Evolutionary conservation across 1,140 invertebrate species (phyloP).

Genomic region (Drosophila repleta): DNA sequence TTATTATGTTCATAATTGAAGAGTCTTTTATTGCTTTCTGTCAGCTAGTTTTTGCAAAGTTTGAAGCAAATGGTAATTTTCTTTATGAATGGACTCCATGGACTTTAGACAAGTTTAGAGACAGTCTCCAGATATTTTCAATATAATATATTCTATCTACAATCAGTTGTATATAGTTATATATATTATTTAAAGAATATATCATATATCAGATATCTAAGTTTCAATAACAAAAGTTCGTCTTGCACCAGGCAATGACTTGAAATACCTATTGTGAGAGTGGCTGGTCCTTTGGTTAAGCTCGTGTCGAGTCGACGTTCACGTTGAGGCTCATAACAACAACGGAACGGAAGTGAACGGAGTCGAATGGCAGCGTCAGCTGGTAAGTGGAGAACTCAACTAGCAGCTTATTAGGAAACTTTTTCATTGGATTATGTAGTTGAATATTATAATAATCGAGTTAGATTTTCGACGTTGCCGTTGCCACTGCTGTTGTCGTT

Average conservation of each 20-base stretch:
- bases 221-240: neutral
- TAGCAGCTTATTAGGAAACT: constrained; percentile 79
- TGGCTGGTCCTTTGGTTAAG: neutral
- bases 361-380: constrained; percentile 51
- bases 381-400: constrained; percentile 63
- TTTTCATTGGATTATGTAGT: constrained; percentile 78
- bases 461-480: constrained; percentile 59
- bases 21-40: too few relatives aligned
- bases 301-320: neutral
- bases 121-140: too few relatives aligned
- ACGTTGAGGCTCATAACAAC: constrained; percentile 6
- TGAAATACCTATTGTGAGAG: constrained; percentile 22
- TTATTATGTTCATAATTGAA: too few relatives aligned
- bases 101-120: too few relatives aligned
- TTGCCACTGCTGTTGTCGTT: neutral
- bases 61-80: too few relatives aligned
- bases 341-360: constrained; percentile 24
- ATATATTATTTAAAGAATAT: too few relatives aligned
- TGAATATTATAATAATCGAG: constrained; percentile 81
- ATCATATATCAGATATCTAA: neutral
- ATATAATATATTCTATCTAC: too few relatives aligned
- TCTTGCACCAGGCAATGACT: constrained; percentile 6
- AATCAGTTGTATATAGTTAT: too few relatives aligned
- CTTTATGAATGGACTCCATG: too few relatives aligned
- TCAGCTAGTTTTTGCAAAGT: too few relatives aligned